Evolutionary conservation across 30 jellyfish, hydroid and myxozoan genomes (phyloP), one percentile per base, ranked within the genome.

Genomic region (Hydra vulgaris): DNA sequence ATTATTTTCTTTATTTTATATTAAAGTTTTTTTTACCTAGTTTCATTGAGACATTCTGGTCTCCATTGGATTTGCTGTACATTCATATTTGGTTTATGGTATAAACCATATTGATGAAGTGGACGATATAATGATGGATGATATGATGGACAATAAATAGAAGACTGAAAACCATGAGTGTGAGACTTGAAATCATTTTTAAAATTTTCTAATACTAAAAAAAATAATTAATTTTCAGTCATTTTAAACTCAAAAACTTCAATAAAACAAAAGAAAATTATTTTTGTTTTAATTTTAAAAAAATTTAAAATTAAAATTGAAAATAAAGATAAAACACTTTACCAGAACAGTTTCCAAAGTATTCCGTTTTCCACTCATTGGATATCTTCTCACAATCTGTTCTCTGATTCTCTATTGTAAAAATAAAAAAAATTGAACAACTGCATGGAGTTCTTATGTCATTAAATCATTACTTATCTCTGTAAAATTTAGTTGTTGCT

Each of bases 11-110:
- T n/a, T n/a, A n/a, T n/a, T n/a, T n/a, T n/a, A n/a, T n/a, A n/a
- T n/a, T n/a, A 53, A 40, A 0, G 17, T 4, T 0, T 70, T 0
- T 27, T 86, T 23, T 70, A 61, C 84, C 76, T 17, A 0, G 89
- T 89, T 52, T 70, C 26, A 23, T 86, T 89, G 12, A 86, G 89
- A 75, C 80, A 86, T 54, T 86, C 95, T 19, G 76, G 80, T 66
- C 89, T 89, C 95, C 95, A 86, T 68, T 74, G 55, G 26, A 52
- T 77, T 24, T 70, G 78, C 16, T 17, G 25, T 7, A n/a, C 80
- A 24, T 40, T 40, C 61, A 40, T 40, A 3, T 5, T 40, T 40
- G 61, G 61, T 3, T 40, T 12, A 40, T 40, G 61, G 12, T 40
- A 40, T 40, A 40, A 40, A 40, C 61, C 61, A 40, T 40, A 40